Conservation (phyloP, 2,888 invertebrate genomes). For the Cephus pygmeus region DNA sequence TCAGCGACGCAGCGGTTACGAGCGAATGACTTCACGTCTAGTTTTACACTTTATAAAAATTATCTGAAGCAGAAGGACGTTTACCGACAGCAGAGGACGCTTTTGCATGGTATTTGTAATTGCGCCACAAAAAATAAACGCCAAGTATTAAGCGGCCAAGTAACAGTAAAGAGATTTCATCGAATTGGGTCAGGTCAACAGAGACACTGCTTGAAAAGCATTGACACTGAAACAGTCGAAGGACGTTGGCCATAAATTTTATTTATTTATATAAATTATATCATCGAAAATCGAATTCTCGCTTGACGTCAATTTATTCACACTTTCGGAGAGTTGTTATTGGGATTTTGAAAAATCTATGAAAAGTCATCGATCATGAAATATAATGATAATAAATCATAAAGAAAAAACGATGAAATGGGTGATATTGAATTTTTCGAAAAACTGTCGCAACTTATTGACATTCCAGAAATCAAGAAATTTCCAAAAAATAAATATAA, state of each 20-base stretch:
- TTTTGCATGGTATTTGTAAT: neutral
- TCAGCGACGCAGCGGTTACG: neutral
- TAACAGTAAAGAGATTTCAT: neutral
- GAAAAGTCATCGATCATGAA: too few relatives aligned
- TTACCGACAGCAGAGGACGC: neutral
- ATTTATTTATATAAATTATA: neutral
- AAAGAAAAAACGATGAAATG: too few relatives aligned
- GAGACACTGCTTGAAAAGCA: neutral
- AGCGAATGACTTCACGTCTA: conserved; percentile 20
- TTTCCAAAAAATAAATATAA: neutral
- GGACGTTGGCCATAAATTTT: neutral
- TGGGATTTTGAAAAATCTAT: neutral
- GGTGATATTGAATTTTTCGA: too few relatives aligned
- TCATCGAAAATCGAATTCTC: neutral
- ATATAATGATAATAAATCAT: too few relatives aligned
- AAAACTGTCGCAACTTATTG: too few relatives aligned
- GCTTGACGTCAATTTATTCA: neutral
- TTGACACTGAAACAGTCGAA: neutral
- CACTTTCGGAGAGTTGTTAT: neutral
- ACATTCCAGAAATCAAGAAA: neutral
- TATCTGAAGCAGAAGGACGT: neutral
- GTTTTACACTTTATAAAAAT: conserved; percentile 14
- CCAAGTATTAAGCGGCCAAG: neutral
- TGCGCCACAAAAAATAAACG: neutral
- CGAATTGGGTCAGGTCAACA: neutral